Evolutionary conservation across 2,113 vertebrate species (phyloP).

Genomic region (Dipodomys stephensi): DNA sequence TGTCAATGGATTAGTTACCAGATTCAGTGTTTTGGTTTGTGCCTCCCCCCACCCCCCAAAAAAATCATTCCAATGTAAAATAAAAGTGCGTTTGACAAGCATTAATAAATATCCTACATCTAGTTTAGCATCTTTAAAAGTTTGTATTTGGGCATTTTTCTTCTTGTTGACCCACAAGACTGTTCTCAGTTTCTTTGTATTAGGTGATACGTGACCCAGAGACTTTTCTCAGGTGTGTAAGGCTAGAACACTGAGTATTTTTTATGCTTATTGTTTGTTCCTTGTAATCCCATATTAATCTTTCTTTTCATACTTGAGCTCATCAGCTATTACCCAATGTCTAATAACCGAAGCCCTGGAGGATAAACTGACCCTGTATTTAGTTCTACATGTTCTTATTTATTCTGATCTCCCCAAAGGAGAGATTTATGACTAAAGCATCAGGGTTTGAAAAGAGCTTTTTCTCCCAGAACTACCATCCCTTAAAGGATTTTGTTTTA

Average conservation of each 20-base stretch:
- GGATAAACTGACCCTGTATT: slow-evolving; percentile 23
- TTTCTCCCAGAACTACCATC: slow-evolving; percentile 21
- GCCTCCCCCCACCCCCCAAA: neutral
- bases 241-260: neutral
- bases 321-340: slow-evolving; percentile 21
- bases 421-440: slow-evolving; percentile 39
- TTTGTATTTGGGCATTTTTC: neutral
- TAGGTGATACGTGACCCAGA: slow-evolving; percentile 1
- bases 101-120: neutral
- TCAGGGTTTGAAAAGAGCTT: slow-evolving; percentile 54
- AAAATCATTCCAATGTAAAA: slow-evolving; percentile 11
- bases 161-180: slow-evolving; percentile 30
- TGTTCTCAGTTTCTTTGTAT: slow-evolving; percentile 23
- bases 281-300: slow-evolving; percentile 47
- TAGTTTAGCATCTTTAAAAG: slow-evolving; percentile 20
- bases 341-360: neutral
- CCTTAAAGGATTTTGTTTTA: slow-evolving; percentile 31
- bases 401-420: neutral
- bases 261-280: slow-evolving; percentile 47
- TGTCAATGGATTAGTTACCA: neutral
- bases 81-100: slow-evolving; percentile 3
- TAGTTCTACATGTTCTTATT: slow-evolving; percentile 23
- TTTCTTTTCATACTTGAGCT: slow-evolving; percentile 27
- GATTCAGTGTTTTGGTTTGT: neutral
- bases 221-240: neutral